Evolutionary conservation across 1,140 invertebrate species (phyloP).

Genomic region (Scaptomyza graminum): DNA sequence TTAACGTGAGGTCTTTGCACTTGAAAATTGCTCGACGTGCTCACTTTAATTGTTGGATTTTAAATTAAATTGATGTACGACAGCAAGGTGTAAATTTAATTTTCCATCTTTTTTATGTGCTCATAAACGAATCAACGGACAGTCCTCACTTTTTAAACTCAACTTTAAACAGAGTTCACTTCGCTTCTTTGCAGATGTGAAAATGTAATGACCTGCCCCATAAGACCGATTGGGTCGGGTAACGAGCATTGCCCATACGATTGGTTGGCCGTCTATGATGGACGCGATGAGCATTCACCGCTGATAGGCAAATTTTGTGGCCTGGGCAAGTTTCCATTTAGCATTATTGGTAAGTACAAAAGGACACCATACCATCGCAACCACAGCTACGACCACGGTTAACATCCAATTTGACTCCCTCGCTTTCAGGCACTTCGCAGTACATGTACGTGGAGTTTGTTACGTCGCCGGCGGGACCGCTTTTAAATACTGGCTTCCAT

Average conservation of each 20-base stretch:
- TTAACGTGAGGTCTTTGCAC: slow-evolving; percentile 19
- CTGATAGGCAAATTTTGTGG: slow-evolving; percentile 96
- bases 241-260: slow-evolving; percentile 95
- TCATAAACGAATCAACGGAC: slow-evolving; percentile 26
- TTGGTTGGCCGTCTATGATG: slow-evolving; percentile 95
- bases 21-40: slow-evolving; percentile 49
- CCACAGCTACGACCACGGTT: slow-evolving; percentile 11
- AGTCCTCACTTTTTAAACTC: slow-evolving; percentile 19
- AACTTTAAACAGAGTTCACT: background rate
- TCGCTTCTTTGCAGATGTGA: slow-evolving; percentile 87
- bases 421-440: slow-evolving; percentile 88
- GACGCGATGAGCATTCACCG: slow-evolving; percentile 92
- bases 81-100: slow-evolving; percentile 47
- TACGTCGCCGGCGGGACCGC: slow-evolving; percentile 93
- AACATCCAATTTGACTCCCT: background rate
- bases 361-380: background rate
- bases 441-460: slow-evolving; percentile 96
- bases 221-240: slow-evolving; percentile 93
- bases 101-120: slow-evolving; percentile 35
- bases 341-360: slow-evolving; percentile 89
- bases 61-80: slow-evolving; percentile 19
- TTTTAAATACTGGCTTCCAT: slow-evolving; percentile 95
- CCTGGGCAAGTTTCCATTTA: slow-evolving; percentile 96
- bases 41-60: slow-evolving; percentile 51
- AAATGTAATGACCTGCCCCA: slow-evolving; percentile 97